Percentiles rank a stretch among this genome's conserved stretches.
Conservation (phyloP, 2,888 invertebrate species). For the Clunio marinus region DNA sequence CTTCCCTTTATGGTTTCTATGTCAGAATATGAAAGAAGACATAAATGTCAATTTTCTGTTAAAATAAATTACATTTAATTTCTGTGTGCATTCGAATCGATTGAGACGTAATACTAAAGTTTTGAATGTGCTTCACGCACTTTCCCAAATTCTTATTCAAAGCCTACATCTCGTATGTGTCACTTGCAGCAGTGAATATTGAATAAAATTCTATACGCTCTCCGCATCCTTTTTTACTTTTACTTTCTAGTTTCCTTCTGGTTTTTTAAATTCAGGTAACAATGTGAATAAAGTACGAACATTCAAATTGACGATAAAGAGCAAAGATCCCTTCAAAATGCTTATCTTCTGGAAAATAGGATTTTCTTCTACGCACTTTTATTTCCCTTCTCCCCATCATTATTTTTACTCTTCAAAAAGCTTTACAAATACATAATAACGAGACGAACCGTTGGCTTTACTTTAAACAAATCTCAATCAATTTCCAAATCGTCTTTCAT, state of each 20-base stretch:
- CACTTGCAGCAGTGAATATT: not conserved
- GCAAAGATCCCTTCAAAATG: not conserved
- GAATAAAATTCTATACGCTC: not conserved
- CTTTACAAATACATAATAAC: constrained; percentile 32
- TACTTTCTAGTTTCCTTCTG: not conserved
- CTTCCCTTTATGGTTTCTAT: not conserved
- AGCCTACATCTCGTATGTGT: not conserved
- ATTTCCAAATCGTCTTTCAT: too few relatives aligned
- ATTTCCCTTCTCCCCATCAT: constrained; percentile 25
- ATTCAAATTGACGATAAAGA: not conserved
- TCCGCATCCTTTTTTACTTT: not conserved
- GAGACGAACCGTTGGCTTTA: too few relatives aligned
- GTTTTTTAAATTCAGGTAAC: not conserved
- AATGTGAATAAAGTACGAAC: not conserved
- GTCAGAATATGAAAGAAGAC: constrained; percentile 1
- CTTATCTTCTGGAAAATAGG: not conserved
- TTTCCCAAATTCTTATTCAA: not conserved
- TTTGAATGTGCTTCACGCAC: not conserved
- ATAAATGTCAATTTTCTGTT: constrained; percentile 19
- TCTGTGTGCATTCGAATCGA: constrained; percentile 1
- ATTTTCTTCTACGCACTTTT: constrained; percentile 2
- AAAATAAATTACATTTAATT: constrained; percentile 31
- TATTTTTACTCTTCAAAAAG: constrained; percentile 33
- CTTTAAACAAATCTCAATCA: too few relatives aligned
- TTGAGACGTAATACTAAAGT: not conserved